A percentile compares a stretch with the other conserved stretches of the same genome.
Conservation (phyloP, 2,888 invertebrate species). For the Villa cingulata region DNA sequence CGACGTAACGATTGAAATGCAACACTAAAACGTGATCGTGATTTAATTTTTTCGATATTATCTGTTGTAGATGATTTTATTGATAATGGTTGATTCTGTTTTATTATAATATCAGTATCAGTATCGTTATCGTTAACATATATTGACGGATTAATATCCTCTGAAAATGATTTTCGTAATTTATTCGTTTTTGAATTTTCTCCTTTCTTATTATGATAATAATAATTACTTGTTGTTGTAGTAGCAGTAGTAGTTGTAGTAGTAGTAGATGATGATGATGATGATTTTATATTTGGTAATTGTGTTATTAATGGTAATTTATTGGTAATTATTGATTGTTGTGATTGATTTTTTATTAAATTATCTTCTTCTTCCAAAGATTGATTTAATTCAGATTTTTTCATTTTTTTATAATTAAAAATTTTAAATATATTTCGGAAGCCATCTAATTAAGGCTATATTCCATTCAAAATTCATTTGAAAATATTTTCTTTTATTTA, state of each 20-base stretch:
- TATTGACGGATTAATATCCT: not conserved
- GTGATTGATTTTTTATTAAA: not conserved
- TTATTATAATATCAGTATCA: not conserved
- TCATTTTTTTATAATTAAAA: conserved; percentile 6
- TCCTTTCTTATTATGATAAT: no score
- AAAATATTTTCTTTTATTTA: no score
- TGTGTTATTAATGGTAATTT: not conserved
- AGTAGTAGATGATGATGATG: no score
- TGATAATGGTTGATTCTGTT: conserved; percentile 11
- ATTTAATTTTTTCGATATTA: conserved; percentile 20
- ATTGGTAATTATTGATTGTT: not conserved
- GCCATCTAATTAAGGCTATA: not conserved
- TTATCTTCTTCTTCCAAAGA: conserved; percentile 6
- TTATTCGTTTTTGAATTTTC: not conserved
- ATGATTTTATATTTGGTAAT: not conserved
- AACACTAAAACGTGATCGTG: conserved; percentile 29
- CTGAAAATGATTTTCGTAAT: conserved; percentile 6
- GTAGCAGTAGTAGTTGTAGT: conserved; percentile 1
- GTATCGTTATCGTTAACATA: not conserved
- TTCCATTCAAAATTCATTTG: no score
- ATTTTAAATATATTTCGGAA: not conserved
- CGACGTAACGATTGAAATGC: conserved; percentile 26
- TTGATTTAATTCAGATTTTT: conserved; percentile 8
- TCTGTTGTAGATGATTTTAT: conserved; percentile 10
- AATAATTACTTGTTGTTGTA: not conserved